These are phyloP conservation scores for Rugalucina vietnamica DNA, from an alignment of 2,888 invertebrate species.

Conservation along the genomic window DNA sequence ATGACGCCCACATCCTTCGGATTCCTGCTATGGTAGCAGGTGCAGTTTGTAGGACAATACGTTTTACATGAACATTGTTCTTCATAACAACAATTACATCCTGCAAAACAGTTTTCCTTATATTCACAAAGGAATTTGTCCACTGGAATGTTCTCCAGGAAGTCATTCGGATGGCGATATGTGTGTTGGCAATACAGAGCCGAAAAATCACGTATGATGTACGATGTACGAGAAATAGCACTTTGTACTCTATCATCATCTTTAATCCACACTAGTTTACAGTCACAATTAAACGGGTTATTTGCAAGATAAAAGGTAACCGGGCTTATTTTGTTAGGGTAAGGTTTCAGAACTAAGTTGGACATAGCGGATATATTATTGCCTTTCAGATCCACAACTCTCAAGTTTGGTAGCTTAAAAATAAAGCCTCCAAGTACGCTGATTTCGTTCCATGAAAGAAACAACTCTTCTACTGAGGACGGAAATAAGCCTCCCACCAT, in stretches of 20 bases:
- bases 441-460: neutral
- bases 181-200: neutral
- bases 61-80: neutral
- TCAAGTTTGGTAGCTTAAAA: neutral
- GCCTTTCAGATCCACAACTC: neutral
- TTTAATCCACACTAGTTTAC: neutral
- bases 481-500: neutral
- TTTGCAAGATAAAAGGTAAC: neutral
- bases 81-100: neutral
- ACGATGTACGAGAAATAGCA: neutral
- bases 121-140: neutral
- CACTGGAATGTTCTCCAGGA: neutral
- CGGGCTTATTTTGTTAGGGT: neutral
- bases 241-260: neutral
- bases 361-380: neutral
- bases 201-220: neutral
- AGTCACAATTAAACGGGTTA: conserved; percentile 3
- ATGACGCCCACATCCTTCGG: neutral
- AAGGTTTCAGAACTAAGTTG: neutral
- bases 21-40: neutral
- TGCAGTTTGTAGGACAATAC: neutral
- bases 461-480: neutral
- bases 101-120: neutral
- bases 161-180: neutral
- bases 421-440: neutral